A percentile compares a stretch with the other conserved stretches of the same genome.
Conservation (phyloP, 2,888 invertebrate genomes). For the Pristionchus japonicus region DNA sequence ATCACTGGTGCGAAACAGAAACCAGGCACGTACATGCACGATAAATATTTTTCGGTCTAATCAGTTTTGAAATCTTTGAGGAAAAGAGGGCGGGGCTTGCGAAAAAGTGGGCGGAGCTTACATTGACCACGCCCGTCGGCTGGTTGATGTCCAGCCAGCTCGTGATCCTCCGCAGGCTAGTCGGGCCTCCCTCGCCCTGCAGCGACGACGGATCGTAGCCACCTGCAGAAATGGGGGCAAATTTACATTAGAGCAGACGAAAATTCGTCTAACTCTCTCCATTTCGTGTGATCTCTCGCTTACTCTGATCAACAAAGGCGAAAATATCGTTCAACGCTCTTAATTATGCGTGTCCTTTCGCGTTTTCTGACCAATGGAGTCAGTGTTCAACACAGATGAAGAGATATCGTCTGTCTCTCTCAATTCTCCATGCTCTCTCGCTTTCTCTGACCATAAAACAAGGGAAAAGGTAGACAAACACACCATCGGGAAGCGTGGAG, state of each 20-base stretch:
- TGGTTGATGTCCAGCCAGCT: slow-evolving; percentile 57
- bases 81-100: no score
- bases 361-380: neutral
- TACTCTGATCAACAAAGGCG: no score
- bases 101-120: no score
- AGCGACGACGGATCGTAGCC: slow-evolving; percentile 42
- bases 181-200: slow-evolving; percentile 53
- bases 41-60: neutral
- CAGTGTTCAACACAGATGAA: neutral
- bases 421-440: neutral
- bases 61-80: no score
- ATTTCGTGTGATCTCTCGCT: neutral
- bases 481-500: slow-evolving; percentile 58
- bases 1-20: neutral
- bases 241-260: neutral
- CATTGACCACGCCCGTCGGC: slow-evolving; percentile 20
- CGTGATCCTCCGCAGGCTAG: slow-evolving; percentile 55
- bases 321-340: neutral
- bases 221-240: neutral
- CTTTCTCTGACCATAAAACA: neutral
- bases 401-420: neutral
- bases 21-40: neutral
- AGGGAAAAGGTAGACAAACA: neutral
- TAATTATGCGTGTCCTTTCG: neutral
- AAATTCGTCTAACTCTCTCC: neutral